Conservation (phyloP, 2,113 vertebrate species). For the Irena cyanogastra region DNA sequence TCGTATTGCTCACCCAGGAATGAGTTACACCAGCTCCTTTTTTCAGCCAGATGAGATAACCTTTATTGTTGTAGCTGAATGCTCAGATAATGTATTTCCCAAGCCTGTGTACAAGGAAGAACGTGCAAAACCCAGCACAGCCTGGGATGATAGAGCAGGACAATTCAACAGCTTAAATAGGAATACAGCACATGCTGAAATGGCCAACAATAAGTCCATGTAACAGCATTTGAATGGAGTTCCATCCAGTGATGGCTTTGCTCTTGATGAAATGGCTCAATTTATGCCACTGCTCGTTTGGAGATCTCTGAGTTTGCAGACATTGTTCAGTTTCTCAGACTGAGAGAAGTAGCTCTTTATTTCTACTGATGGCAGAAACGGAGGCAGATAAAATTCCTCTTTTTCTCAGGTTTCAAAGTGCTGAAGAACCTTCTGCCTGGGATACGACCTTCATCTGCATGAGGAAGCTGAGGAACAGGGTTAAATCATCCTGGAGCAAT, state of each 20-base stretch:
- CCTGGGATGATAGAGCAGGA: neutral
- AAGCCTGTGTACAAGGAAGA: neutral
- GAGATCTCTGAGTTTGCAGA: neutral
- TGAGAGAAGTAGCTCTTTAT: neutral
- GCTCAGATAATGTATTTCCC: neutral
- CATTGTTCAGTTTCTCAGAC: neutral
- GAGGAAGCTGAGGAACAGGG: neutral
- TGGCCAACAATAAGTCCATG: neutral
- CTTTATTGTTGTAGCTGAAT: fast-evolving
- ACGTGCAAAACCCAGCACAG: neutral
- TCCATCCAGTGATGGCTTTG: neutral
- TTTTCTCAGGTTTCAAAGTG: neutral
- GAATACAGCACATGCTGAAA: neutral
- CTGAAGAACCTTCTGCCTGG: neutral
- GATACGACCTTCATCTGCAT: neutral
- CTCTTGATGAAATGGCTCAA: neutral
- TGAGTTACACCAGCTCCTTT: neutral
- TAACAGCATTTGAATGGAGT: neutral
- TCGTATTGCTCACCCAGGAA: neutral
- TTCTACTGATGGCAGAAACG: neutral
- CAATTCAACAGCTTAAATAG: neutral
- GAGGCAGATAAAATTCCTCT: neutral
- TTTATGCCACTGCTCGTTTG: neutral
- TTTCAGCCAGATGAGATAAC: neutral
- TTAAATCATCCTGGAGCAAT: fast-evolving